These are phyloP conservation scores for Kryphioiulus occultus DNA, from an alignment of 2,888 invertebrate genomes.

Conservation along the genomic window DNA sequence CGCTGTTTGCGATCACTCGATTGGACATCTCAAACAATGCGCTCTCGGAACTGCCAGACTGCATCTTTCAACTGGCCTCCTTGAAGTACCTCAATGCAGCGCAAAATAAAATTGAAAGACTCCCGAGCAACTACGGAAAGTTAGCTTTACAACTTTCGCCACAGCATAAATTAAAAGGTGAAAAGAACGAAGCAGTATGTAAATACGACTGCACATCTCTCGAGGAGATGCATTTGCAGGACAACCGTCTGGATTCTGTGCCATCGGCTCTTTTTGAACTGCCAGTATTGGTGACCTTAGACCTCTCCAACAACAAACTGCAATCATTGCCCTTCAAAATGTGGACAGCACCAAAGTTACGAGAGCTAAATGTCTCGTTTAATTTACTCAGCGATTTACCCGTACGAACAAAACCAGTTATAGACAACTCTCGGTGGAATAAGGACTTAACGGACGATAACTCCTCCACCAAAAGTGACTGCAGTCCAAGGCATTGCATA, in stretches of 20 bases:
- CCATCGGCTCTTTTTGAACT: slow-evolving; percentile 84
- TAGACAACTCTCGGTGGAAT: neutral
- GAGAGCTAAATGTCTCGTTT: slow-evolving; percentile 87
- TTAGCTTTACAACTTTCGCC: slow-evolving; percentile 49
- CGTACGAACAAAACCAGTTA: slow-evolving; percentile 50
- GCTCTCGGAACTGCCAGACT: slow-evolving; percentile 78
- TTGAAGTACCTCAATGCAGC: slow-evolving; percentile 82
- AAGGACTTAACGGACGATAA: slow-evolving; percentile 17
- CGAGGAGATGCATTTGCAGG: slow-evolving; percentile 88
- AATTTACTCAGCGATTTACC: slow-evolving; percentile 83
- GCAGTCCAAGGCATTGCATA: slow-evolving; percentile 32
- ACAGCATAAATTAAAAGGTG: slow-evolving; percentile 53
- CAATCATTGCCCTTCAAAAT: slow-evolving; percentile 80
- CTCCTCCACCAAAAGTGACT: slow-evolving; percentile 21
- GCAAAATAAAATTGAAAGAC: slow-evolving; percentile 83
- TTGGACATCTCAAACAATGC: slow-evolving; percentile 92
- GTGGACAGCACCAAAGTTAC: slow-evolving; percentile 85
- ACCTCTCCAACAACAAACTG: slow-evolving; percentile 94
- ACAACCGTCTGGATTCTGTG: slow-evolving; percentile 83
- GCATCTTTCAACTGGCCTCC: slow-evolving; percentile 83
- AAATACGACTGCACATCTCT: slow-evolving; percentile 70
- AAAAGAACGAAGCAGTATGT: slow-evolving; percentile 56
- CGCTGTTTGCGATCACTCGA: slow-evolving; percentile 90
- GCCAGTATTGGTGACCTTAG: slow-evolving; percentile 79
- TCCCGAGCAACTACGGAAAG: slow-evolving; percentile 65